Base-by-base conservation (phyloP, 2,797 vertebrate genomes). In the Lagodon rhomboides region DNA sequence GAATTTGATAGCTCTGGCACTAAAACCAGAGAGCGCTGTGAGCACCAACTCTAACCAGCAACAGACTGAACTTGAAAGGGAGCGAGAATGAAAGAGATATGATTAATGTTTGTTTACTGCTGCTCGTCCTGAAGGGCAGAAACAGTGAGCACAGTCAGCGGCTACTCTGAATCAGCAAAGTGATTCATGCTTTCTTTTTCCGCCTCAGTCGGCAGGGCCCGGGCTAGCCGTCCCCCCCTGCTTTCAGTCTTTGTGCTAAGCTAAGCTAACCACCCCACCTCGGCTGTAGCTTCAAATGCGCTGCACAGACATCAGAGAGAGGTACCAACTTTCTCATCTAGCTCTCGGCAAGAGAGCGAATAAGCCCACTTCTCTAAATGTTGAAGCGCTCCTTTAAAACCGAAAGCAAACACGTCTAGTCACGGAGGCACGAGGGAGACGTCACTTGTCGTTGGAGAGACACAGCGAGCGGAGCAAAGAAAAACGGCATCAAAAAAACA, bases 101-200 rank as follows among this genome's bases (percentile, higher is more conserved):
- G 30, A 30, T 30, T 30, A 30, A 30, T 30, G 17, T 41, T 61
- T 25, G n/a, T 18, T 56, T 59, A 25, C 46, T 17, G 54, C 43
- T 44, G 43, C 43, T 13, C 43, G 13, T 30, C 30, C 30, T 30
- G 64, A 43, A 44, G 13, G 13, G 13, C 30, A 30, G 30, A 30
- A 63, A 60, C 41, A 18, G 43, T 63, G 23, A 46, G 27, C n/a
- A 43, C 15, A 12, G 17, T 55, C 23, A 2, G 41, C 58, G 65
- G 53, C n/a, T 12, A 8, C 64, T 10, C 59, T 68, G 41, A 84
- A 78, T 77, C 64, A 75, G 55, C 38, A 59, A 56, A 44, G 38
- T 74, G 72, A 68, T 76, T 89, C 68, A 73, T 73, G 2, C 38
- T 75, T 85, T n/a, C n/a, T n/a, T n/a, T 34, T 34, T 83, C 77